phyloP scores from a whole-genome alignment of 2,113 vertebrate genomes.

The Proteles cristata region DNA sequence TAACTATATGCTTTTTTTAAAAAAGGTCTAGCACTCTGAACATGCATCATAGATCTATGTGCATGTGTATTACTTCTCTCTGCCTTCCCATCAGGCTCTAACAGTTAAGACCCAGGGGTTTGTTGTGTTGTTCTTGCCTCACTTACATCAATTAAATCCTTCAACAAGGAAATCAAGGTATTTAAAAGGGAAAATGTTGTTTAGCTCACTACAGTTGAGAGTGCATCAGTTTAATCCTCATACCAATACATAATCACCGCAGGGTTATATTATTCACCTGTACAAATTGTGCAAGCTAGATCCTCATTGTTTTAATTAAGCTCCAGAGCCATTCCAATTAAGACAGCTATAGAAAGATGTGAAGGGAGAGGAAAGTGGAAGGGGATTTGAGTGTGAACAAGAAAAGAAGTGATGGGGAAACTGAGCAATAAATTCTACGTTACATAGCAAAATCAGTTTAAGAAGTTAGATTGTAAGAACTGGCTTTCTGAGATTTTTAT shows the following conservation, averaged over 20 bases:
- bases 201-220: not conserved
- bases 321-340: slow-evolving; percentile 54
- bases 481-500: not conserved
- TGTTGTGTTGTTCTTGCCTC: not conserved
- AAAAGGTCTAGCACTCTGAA: not conserved
- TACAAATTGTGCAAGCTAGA: slow-evolving; percentile 54
- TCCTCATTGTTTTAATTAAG: slow-evolving; percentile 66
- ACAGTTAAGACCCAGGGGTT: not conserved
- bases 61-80: not conserved
- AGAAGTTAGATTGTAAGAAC: slow-evolving; percentile 3
- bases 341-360: not conserved
- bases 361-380: not conserved
- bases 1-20: not conserved
- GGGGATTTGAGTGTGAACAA: not conserved
- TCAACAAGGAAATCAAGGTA: slow-evolving; percentile 15
- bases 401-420: not conserved
- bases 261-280: slow-evolving; percentile 59
- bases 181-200: slow-evolving; percentile 31
- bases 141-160: slow-evolving; percentile 45
- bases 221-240: slow-evolving; percentile 45
- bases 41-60: not conserved
- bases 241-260: slow-evolving; percentile 62
- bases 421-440: not conserved
- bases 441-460: not conserved
- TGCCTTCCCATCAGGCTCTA: not conserved